These are phyloP conservation scores for Smittia aterrima DNA, from an alignment of 2,888 invertebrate species.

Conservation along the genomic window DNA sequence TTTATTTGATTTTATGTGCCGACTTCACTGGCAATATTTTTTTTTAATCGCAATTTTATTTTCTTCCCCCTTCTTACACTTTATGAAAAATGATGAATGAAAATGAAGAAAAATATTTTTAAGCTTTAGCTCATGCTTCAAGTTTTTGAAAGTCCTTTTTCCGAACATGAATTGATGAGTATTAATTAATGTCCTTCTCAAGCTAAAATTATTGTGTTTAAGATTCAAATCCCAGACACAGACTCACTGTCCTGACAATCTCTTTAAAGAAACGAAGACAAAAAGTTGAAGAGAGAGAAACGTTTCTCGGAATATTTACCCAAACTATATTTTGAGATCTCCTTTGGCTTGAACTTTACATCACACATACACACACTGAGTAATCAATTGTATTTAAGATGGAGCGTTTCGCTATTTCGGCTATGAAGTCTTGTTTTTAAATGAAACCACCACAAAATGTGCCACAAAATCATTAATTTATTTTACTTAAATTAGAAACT, in stretches of 20 bases:
- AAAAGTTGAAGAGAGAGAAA: not conserved
- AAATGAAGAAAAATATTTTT: not conserved
- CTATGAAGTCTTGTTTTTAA: not conserved
- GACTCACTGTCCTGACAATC: conserved; percentile 35
- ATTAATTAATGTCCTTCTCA: too few relatives aligned
- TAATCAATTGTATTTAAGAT: not conserved
- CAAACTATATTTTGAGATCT: not conserved
- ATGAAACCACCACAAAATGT: conserved; percentile 13
- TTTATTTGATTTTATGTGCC: conserved; percentile 24
- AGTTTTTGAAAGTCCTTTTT: not conserved
- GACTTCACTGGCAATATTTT: conserved; percentile 39
- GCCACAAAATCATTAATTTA: conserved; percentile 17
- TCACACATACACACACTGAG: not conserved
- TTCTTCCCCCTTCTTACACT: not conserved
- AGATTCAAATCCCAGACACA: too few relatives aligned
- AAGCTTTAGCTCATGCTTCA: not conserved
- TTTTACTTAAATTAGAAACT: not conserved
- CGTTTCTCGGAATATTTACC: not conserved
- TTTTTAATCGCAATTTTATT: not conserved
- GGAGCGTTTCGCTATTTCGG: not conserved
- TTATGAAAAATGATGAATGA: not conserved
- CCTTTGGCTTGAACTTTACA: conserved; percentile 7
- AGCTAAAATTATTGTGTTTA: too few relatives aligned
- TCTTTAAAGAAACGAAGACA: not conserved
- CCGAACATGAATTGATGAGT: not conserved